phyloP scores from a whole-genome alignment of 2,113 vertebrate species.

The Cromileptes altivelis region DNA sequence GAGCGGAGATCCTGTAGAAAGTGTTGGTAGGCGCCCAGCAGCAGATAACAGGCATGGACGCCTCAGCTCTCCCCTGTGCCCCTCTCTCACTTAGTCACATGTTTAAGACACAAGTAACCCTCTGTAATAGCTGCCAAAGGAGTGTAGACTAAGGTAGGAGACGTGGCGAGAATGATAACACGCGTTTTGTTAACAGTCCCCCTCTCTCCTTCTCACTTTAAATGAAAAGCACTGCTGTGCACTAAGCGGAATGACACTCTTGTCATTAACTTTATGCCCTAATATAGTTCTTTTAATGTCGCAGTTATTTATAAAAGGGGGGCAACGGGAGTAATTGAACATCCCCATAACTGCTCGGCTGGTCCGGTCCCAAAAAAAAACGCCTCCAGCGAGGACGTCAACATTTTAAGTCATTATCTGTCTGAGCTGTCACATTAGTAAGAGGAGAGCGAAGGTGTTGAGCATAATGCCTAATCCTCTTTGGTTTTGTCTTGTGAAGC shows the following conservation, averaged over 20 bases:
- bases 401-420: constrained; percentile 58
- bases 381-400: constrained; percentile 34
- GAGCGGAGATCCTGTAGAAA: constrained; percentile 57
- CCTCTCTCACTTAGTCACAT: constrained; percentile 82
- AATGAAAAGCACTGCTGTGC: constrained; percentile 36
- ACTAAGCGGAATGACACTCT: constrained; percentile 38
- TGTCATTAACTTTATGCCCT: constrained; percentile 52
- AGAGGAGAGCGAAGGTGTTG: constrained; percentile 48
- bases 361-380: constrained; percentile 24
- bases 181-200: constrained; percentile 27
- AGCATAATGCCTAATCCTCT: constrained; percentile 56
- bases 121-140: constrained; percentile 81
- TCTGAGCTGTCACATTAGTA: constrained; percentile 67
- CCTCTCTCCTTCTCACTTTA: constrained; percentile 27
- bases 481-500: constrained; percentile 46
- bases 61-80: constrained; percentile 58
- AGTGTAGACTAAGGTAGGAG: constrained; percentile 57
- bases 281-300: constrained; percentile 35
- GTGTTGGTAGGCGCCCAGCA: constrained; percentile 64
- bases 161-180: constrained; percentile 72
- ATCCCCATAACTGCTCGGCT: constrained; percentile 28
- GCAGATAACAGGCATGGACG: constrained; percentile 55
- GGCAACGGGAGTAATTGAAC: constrained; percentile 30
- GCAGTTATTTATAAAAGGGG: constrained; percentile 50
- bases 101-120: constrained; percentile 84